phyloP scores from a whole-genome alignment of 2,113 vertebrate species.

The Eublepharis macularius region DNA sequence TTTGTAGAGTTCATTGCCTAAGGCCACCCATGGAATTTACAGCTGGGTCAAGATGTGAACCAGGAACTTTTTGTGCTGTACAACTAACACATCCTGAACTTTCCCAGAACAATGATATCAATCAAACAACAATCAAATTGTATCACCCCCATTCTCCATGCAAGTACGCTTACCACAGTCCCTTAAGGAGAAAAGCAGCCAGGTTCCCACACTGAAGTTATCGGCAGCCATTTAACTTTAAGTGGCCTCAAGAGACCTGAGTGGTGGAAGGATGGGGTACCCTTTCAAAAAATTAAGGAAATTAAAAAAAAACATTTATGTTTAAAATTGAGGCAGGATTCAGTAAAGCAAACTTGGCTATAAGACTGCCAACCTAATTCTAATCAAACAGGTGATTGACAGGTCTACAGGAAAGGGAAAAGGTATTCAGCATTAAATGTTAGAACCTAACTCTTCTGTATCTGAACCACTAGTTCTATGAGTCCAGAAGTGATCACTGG shows the following conservation, averaged over 20 bases:
- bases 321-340: too few species aligned
- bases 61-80: neutral
- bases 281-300: too few species aligned
- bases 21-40: neutral
- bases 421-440: neutral
- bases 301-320: too few species aligned
- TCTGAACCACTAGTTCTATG: neutral
- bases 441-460: neutral
- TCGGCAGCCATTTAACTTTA: neutral
- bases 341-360: neutral
- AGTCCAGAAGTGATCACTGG: neutral
- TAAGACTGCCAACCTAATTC: neutral
- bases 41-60: neutral
- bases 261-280: too few species aligned
- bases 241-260: neutral
- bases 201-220: neutral
- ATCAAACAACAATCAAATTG: neutral
- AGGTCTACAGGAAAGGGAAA: neutral
- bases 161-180: neutral
- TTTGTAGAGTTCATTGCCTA: neutral
- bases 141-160: neutral
- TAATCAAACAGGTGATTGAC: neutral
- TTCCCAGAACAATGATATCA: neutral
- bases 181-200: neutral
- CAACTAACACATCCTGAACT: too few species aligned